These are phyloP conservation scores for Barbus barbus DNA, from an alignment of 2,113 vertebrate genomes.

Conservation along the genomic window DNA sequence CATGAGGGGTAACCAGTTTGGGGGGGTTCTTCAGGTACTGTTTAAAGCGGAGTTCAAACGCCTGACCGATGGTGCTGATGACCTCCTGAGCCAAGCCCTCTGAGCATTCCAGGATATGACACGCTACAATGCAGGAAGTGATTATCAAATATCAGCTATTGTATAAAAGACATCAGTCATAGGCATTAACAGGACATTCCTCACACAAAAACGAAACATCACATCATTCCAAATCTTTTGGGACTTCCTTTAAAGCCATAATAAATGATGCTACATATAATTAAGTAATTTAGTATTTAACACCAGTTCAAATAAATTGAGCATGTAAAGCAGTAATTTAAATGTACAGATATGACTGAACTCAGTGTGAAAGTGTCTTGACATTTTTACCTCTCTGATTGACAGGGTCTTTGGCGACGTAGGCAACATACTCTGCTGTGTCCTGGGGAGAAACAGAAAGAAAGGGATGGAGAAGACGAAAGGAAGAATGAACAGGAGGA, in stretches of 20 bases:
- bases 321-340: background rate
- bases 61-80: constrained; percentile 98
- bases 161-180: background rate
- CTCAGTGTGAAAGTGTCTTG: background rate
- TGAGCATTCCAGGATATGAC: constrained; percentile 95
- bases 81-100: constrained; percentile 97
- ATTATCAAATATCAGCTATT: constrained; percentile 6
- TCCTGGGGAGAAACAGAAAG: constrained; percentile 62
- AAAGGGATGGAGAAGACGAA: background rate
- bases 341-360: background rate
- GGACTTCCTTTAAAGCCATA: background rate
- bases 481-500: constrained; percentile 44
- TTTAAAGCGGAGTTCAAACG: constrained; percentile 96
- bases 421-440: constrained; percentile 81
- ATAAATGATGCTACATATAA: background rate
- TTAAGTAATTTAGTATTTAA: background rate
- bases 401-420: constrained; percentile 98
- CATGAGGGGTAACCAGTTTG: constrained; percentile 93
- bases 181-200: background rate
- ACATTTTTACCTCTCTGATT: constrained; percentile 92
- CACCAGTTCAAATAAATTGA: background rate
- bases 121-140: constrained; percentile 73
- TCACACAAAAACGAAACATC: background rate
- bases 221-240: background rate
- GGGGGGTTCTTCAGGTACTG: constrained; percentile 98